A percentile compares a stretch with the other conserved stretches of the same genome.
These are phyloP conservation scores for Platichthys stellatus DNA, from an alignment of 2,113 vertebrate species.

Conservation along the genomic window DNA sequence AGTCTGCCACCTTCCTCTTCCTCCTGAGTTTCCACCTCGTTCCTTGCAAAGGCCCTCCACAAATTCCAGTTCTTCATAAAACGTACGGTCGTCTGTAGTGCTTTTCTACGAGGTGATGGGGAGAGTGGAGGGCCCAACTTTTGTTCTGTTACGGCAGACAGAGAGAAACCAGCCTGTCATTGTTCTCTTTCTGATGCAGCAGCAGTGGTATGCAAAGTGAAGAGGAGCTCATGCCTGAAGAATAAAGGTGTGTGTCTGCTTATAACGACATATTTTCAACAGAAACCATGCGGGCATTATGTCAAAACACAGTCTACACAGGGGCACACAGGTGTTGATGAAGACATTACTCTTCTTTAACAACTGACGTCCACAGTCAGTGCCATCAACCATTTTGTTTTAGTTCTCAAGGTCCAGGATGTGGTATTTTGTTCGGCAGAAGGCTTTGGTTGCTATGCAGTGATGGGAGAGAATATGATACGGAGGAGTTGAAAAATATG, in stretches of 20 bases:
- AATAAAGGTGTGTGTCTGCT: conserved; percentile 50
- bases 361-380: conserved; percentile 30
- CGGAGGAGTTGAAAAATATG: conserved; percentile 51
- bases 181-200: conserved; percentile 53
- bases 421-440: conserved; percentile 66
- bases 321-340: conserved; percentile 12
- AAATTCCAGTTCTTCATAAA: conserved; percentile 44
- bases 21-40: conserved; percentile 4
- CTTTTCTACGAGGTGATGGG: conserved; percentile 32
- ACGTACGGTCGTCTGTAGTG: conserved; percentile 15
- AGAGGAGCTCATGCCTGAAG: conserved; percentile 42
- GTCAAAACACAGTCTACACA: conserved; percentile 8
- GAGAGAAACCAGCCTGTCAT: conserved; percentile 46
- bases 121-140: conserved; percentile 43
- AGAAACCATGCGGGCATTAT: not conserved
- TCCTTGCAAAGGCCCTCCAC: not conserved
- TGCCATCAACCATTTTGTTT: conserved; percentile 58
- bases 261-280: conserved; percentile 12
- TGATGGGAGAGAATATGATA: conserved; percentile 72
- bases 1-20: conserved; percentile 17
- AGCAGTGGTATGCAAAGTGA: conserved; percentile 45
- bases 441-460: conserved; percentile 72
- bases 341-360: conserved; percentile 16
- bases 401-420: conserved; percentile 43
- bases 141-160: conserved; percentile 52